These are phyloP conservation scores for Malurus melanocephalus DNA, from an alignment of 2,113 vertebrate genomes.

Conservation along the genomic window DNA sequence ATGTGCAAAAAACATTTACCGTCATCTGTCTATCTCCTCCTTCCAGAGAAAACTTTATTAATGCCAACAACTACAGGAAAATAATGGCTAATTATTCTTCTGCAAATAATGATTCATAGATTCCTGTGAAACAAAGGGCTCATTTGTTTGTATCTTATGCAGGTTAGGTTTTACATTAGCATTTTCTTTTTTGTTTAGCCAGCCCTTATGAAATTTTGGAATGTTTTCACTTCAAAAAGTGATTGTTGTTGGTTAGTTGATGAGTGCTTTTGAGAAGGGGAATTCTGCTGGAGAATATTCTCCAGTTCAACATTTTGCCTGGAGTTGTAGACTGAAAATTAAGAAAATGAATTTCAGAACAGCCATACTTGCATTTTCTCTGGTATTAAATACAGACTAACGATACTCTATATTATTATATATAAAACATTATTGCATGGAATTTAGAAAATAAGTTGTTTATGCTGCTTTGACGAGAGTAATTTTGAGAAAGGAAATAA, in stretches of 20 bases:
- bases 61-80: not conserved
- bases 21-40: not conserved
- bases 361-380: not conserved
- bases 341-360: not conserved
- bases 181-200: not conserved
- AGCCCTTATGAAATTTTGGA: not conserved
- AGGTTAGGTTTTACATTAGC: not conserved
- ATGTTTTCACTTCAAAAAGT: not conserved
- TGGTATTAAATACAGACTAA: not conserved
- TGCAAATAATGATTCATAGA: not conserved
- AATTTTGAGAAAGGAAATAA: not conserved
- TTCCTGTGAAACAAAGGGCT: not conserved
- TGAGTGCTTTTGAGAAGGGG: not conserved
- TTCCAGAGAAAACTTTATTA: not conserved
- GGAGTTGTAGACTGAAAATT: not conserved
- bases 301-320: not conserved
- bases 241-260: not conserved
- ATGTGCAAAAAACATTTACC: not conserved
- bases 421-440: not conserved
- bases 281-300: not conserved
- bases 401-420: not conserved
- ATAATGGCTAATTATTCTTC: not conserved
- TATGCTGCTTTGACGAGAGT: not conserved
- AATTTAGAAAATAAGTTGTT: not conserved
- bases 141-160: not conserved